phyloP scores from a whole-genome alignment of 2,113 vertebrate species.

The Proteles cristata region DNA sequence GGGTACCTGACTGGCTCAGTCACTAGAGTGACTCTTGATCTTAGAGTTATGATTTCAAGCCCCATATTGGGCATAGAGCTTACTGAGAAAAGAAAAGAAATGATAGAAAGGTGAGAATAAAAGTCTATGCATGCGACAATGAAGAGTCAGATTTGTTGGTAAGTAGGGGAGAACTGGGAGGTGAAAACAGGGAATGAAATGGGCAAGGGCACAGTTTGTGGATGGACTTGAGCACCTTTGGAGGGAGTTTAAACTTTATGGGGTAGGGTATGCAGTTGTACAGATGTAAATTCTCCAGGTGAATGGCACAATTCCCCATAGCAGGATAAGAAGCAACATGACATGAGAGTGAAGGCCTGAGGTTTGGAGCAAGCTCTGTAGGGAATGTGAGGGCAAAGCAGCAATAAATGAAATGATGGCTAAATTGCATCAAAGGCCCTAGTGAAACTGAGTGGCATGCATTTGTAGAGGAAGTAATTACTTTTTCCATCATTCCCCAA shows the following conservation, averaged over 20 bases:
- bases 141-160: background rate
- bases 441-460: background rate
- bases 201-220: background rate
- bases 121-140: rapidly evolving
- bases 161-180: background rate
- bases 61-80: background rate
- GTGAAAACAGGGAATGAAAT: background rate
- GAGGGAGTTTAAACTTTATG: background rate
- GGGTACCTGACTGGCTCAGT: background rate
- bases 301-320: background rate
- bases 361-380: background rate
- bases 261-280: background rate
- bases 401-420: background rate
- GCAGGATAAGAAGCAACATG: background rate
- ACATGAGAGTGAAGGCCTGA: background rate
- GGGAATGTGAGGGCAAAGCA: background rate
- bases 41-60: background rate
- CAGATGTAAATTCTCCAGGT: background rate
- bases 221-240: background rate
- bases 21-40: background rate
- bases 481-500: background rate
- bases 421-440: background rate
- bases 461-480: background rate
- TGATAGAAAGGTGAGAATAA: background rate
- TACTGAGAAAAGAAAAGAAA: background rate